Evolutionary conservation across 2,888 invertebrate species (phyloP), one percentile per base, ranked within the genome.

Genomic region (Cryptocephalus primarius): DNA sequence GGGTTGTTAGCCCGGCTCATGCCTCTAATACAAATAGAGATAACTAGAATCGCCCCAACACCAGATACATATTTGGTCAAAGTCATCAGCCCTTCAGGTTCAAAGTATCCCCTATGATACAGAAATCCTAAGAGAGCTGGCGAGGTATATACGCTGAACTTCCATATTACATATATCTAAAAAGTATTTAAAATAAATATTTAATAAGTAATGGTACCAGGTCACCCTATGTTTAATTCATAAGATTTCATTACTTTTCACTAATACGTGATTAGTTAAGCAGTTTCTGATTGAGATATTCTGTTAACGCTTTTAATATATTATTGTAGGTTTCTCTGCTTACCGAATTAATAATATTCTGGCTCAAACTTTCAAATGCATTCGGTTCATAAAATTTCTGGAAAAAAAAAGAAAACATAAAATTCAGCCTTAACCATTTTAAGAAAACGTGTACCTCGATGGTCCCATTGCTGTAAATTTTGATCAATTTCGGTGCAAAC

Each of bases 91-190:
- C 76, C 75, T 45, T 81, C 80, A 2, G 72, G 60, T 38, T 75
- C 72, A 48, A 82, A 73, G 58, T 79, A 81, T 39, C 80, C 85
- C 54, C 80, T 77, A 49, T 79, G 79, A 64, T 84, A 83, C 39
- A 87, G 70, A 55, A 83, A 80, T 60, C 81, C 77, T n/a, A 79
- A 77, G 48, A 88, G 71, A 44, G 88, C 69, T 4, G 89, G 89
- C 34, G 86, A 83, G 10, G 85, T 77, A 63, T 88, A 88, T 31
- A 83, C 66, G 9, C 82, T 76, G 46, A 88, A 73, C 52, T 80
- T 84, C 75, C 82, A 78, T 59, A 86, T 72, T 32, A 82, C 68
- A 48, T 76, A 75, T 43, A 82, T 68, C 83, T 83, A 64, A 40
- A 68, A 69, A 46, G 51, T 48, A 48, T 43, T 40, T 22, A 22